Evolutionary conservation across 2,888 invertebrate species (phyloP), one percentile per base, ranked within the genome.

Genomic region (Aethes cnicana): DNA sequence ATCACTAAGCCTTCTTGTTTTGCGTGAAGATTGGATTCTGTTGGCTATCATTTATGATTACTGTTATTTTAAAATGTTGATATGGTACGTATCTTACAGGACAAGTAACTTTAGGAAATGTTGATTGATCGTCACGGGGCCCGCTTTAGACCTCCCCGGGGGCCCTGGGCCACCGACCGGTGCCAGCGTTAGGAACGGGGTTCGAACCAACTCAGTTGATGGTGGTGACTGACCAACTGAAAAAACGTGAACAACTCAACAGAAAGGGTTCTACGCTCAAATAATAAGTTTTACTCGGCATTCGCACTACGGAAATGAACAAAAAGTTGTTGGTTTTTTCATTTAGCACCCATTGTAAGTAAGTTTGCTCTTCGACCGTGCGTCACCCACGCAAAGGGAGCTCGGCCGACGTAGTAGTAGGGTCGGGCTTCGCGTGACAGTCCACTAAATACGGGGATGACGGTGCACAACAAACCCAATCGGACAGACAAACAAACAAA

Each of bases 391-490:
- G 39, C 46, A 39, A 21, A 20, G n/a, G 21, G 44, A 23, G 20
- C 25, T 32, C 30, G 44, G 28, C 44, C 36, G 26, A 30, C 21
- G 18, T 14, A 3, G 49, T 26, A 8, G n/a, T 11, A 17, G 12
- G 12, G 50, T 7, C 43, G 50, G 36, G 28, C 2, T 7, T 20
- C 26, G 36, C 26, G 16, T 8, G 18, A 4, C 49, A 49, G 20
- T 37, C 42, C 59, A 52, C 64, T 66, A 66, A 56, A 59, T 69
- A 69, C 62, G 41, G 60, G 74, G 73, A 66, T 72, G 77, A 66
- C 68, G 72, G 79, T 79, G 82, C 82, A 74, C 69, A 72, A 77
- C 78, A 72, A 81, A 77, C 76, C 78, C 77, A 77, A 76, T 63
- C n/a, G n/a, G n/a, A 67, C 66, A 74, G 67, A 69, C 68, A 73